These are phyloP conservation scores for Tipula lateralis DNA, from an alignment of 2,888 invertebrate genomes.

Conservation along the genomic window DNA sequence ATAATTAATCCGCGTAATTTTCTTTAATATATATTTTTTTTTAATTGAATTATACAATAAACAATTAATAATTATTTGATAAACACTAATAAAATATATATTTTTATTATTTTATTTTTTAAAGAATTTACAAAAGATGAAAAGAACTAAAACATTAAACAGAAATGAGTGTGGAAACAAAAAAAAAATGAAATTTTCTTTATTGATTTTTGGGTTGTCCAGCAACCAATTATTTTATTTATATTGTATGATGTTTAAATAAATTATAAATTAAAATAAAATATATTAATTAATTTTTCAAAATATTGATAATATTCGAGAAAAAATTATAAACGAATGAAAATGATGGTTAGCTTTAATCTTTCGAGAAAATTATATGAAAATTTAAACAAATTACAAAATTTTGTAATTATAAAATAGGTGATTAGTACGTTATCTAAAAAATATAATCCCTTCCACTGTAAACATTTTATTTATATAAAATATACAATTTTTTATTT, in stretches of 20 bases:
- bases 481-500: background rate
- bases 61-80: background rate
- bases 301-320: constrained; percentile 24
- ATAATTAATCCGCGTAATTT: background rate
- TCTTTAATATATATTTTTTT: background rate
- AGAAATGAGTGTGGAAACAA: background rate
- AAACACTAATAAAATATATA: background rate
- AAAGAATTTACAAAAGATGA: background rate
- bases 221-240: constrained; percentile 7
- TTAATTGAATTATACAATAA: constrained; percentile 9
- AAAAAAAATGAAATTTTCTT: background rate
- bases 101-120: background rate
- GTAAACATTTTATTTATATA: background rate
- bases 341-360: background rate
- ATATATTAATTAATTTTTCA: background rate
- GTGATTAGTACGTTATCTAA: background rate
- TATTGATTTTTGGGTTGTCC: background rate
- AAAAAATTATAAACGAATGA: background rate
- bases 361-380: background rate
- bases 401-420: background rate
- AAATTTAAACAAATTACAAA: background rate
- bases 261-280: background rate
- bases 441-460: background rate
- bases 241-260: constrained; percentile 9
- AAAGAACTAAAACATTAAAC: background rate